phyloP scores from a whole-genome alignment of 2,888 invertebrate genomes.

The Mimachlamys varia region DNA sequence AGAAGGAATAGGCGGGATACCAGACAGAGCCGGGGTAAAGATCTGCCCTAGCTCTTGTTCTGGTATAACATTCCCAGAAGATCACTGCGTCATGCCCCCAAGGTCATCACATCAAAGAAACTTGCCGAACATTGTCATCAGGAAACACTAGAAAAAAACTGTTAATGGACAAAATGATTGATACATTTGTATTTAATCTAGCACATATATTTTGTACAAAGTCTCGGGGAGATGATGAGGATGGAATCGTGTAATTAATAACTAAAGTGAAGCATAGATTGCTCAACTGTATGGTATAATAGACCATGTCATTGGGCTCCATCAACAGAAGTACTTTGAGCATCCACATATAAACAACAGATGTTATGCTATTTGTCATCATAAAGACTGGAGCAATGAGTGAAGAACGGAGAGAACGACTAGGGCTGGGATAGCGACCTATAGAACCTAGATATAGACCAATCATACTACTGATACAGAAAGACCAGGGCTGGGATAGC shows the following conservation, averaged over 20 bases:
- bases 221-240: neutral
- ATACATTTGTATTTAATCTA: neutral
- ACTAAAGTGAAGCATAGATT: neutral
- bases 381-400: neutral
- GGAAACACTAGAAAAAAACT: slow-evolving; percentile 8
- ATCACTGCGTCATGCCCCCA: neutral
- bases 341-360: neutral
- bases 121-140: slow-evolving; percentile 20
- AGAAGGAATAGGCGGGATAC: neutral
- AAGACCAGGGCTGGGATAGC: no score
- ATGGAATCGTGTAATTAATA: neutral
- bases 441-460: neutral
- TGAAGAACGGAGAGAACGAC: neutral
- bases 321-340: neutral
- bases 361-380: neutral
- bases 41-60: neutral
- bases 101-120: slow-evolving; percentile 18
- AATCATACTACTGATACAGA: neutral
- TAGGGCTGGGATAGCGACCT: neutral
- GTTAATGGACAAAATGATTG: neutral
- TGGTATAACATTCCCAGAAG: neutral
- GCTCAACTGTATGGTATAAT: neutral
- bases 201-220: neutral
- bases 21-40: neutral
- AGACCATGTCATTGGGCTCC: neutral